A percentile compares a stretch with the other conserved stretches of the same genome.
Evolutionary conservation across 2,888 invertebrate species (phyloP).

Genomic region (Hybos culiciformis): DNA sequence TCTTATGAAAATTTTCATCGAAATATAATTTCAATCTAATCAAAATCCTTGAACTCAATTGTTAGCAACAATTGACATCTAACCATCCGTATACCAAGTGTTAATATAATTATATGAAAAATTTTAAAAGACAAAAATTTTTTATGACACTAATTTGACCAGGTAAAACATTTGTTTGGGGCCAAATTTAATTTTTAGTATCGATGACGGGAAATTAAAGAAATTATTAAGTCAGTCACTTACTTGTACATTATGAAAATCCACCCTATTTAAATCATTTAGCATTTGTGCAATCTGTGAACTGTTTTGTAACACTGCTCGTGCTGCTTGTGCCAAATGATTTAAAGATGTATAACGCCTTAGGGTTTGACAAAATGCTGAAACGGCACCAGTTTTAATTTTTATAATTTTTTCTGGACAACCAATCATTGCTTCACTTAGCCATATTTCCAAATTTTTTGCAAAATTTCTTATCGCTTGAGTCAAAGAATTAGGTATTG

Average conservation of each 20-base stretch:
- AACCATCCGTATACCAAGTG: too few relatives aligned
- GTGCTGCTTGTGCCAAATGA: slow-evolving; percentile 76
- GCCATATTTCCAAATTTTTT: slow-evolving; percentile 82
- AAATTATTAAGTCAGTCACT: too few relatives aligned
- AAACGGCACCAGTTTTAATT: slow-evolving; percentile 73
- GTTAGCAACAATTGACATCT: too few relatives aligned
- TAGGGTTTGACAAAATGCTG: slow-evolving; percentile 86
- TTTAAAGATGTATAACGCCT: slow-evolving; percentile 93
- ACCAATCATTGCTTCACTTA: slow-evolving; percentile 70
- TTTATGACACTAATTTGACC: too few relatives aligned
- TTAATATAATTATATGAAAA: too few relatives aligned
- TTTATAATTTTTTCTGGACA: slow-evolving; percentile 69
- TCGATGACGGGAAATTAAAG: too few relatives aligned
- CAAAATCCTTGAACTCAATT: too few relatives aligned
- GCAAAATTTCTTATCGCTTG: slow-evolving; percentile 88
- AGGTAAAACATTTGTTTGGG: too few relatives aligned
- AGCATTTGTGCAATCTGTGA: slow-evolving; percentile 95
- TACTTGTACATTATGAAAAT: slow-evolving; percentile 93
- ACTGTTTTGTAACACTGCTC: slow-evolving; percentile 89
- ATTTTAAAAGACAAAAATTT: too few relatives aligned
- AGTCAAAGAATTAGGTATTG: slow-evolving; percentile 86
- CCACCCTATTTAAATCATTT: slow-evolving; percentile 89
- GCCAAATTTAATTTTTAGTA: too few relatives aligned
- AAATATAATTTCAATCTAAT: too few relatives aligned
- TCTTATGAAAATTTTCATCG: too few relatives aligned